Evolutionary conservation across 2,113 vertebrate genomes (phyloP).

Genomic region (Chloropsis hardwickii): DNA sequence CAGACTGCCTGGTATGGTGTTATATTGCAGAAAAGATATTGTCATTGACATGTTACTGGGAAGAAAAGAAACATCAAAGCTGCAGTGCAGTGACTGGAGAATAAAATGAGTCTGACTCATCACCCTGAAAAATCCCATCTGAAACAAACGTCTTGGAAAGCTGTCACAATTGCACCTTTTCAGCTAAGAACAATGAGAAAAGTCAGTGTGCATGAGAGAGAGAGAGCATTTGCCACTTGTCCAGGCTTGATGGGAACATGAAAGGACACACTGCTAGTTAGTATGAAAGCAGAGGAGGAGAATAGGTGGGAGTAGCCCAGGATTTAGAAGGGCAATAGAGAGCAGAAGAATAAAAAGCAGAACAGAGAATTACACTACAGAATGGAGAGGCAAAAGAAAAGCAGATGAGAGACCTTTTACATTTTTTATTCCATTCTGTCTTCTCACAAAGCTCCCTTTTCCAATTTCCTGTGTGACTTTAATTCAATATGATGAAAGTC

Average conservation of each 20-base stretch:
- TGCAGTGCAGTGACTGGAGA: neutral
- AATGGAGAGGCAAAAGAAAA: neutral
- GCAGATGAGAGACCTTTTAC: neutral
- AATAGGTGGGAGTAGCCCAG: neutral
- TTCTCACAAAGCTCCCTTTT: neutral
- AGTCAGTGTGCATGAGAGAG: neutral
- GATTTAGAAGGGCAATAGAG: neutral
- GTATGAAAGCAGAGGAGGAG: neutral
- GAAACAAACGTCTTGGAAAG: neutral
- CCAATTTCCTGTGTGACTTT: neutral
- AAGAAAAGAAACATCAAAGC: slow-evolving; percentile 22
- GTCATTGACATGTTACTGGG: neutral
- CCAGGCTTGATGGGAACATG: neutral
- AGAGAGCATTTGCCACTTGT: neutral
- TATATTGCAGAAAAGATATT: neutral
- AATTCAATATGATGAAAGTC: neutral
- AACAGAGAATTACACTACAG: neutral
- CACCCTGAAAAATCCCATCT: neutral
- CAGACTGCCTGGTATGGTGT: neutral
- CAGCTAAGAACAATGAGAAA: neutral
- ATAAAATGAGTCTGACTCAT: neutral
- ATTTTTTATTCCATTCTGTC: neutral
- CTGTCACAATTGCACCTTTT: neutral
- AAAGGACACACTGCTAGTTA: neutral
- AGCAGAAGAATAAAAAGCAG: neutral